These are phyloP conservation scores for Mustela lutreola DNA, from an alignment of 2,113 vertebrate genomes.

Conservation along the genomic window DNA sequence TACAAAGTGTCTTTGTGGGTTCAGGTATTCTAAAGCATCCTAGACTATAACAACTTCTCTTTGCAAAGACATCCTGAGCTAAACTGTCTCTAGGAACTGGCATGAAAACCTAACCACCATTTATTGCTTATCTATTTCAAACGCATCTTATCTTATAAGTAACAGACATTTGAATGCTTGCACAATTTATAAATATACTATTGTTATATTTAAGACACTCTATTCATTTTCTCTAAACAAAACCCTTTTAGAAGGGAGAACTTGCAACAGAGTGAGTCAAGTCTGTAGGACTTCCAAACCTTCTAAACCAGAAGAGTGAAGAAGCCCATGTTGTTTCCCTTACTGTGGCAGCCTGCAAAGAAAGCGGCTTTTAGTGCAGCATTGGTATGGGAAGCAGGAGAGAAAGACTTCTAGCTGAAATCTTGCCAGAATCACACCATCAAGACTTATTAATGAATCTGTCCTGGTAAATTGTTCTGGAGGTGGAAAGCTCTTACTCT, in stretches of 20 bases:
- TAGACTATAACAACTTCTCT: background rate
- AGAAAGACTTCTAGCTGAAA: background rate
- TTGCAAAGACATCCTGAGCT: background rate
- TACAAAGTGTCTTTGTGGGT: background rate
- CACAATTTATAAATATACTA: constrained; percentile 18
- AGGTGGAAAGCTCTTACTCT: constrained; percentile 17
- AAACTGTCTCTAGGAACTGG: background rate
- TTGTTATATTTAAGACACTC: constrained; percentile 21
- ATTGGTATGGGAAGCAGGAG: background rate
- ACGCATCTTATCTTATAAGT: background rate
- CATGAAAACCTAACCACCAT: background rate
- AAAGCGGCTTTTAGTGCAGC: background rate
- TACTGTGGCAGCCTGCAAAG: background rate
- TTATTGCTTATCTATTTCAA: constrained; percentile 59
- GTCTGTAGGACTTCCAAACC: background rate
- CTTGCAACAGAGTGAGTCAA: background rate
- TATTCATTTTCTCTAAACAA: constrained; percentile 57
- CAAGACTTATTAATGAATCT: background rate
- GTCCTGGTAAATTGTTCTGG: constrained; percentile 38
- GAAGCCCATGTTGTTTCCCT: background rate
- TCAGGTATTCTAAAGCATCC: background rate
- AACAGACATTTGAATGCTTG: background rate
- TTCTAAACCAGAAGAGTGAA: background rate
- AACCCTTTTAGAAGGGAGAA: constrained; percentile 38
- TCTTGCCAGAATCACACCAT: background rate